phyloP scores from a whole-genome alignment of 2,888 invertebrate genomes.

The Drosophila paucipuncta region DNA sequence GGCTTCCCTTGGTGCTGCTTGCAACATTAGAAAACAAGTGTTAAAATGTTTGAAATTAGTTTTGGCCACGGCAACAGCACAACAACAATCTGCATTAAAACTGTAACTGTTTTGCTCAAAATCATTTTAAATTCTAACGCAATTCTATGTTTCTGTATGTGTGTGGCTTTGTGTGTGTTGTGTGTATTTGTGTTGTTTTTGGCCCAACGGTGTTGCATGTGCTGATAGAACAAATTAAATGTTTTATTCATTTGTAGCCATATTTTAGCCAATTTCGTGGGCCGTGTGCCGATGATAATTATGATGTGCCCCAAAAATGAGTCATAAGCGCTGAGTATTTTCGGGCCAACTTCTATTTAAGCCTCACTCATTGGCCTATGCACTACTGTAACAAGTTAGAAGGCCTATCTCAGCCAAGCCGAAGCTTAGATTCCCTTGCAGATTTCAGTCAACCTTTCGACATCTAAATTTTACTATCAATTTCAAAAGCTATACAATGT shows the following conservation, averaged over 20 bases:
- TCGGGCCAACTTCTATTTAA: not conserved
- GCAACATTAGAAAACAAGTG: conserved; percentile 67
- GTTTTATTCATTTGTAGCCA: conserved; percentile 66
- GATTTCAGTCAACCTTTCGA: not conserved
- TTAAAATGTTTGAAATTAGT: conserved; percentile 81
- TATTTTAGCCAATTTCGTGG: conserved; percentile 36
- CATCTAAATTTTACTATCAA: not conserved
- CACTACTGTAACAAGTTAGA: not conserved
- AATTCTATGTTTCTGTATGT: not conserved
- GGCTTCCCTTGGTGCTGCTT: not conserved
- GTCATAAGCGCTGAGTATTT: not conserved
- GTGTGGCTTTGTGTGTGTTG: conserved; percentile 11
- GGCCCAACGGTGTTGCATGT: conserved; percentile 27
- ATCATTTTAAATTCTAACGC: conserved; percentile 43
- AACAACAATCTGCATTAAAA: conserved; percentile 32
- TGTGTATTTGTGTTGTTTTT: conserved; percentile 11
- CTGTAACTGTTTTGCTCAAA: conserved; percentile 47
- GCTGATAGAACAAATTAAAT: conserved; percentile 70
- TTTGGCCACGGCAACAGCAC: conserved; percentile 55
- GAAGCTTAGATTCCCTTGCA: not conserved
- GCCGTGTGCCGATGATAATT: not conserved
- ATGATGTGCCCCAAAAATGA: not conserved
- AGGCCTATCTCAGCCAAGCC: not conserved
- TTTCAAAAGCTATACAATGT: not conserved
- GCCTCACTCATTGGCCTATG: not conserved